These are phyloP conservation scores for Stratiomys singularior DNA, from an alignment of 2,888 invertebrate species.

Conservation along the genomic window DNA sequence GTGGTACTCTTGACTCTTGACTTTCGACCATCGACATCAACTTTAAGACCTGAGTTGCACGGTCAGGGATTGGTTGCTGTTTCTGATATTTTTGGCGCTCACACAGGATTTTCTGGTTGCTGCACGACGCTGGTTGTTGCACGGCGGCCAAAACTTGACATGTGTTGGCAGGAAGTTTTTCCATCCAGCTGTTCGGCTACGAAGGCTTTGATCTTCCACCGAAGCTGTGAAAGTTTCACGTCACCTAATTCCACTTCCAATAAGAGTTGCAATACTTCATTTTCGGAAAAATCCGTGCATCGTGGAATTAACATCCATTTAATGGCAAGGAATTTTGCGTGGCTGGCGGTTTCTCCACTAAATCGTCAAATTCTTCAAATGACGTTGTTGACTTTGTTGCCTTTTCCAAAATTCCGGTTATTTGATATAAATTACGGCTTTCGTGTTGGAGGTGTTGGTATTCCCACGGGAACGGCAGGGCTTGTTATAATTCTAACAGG, in stretches of 20 bases:
- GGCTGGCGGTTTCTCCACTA: neutral
- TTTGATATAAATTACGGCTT: neutral
- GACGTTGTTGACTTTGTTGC: neutral
- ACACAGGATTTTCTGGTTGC: neutral
- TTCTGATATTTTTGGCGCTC: neutral
- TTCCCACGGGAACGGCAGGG: too few species aligned
- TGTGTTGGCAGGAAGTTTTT: neutral
- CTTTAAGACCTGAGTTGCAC: neutral
- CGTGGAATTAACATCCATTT: neutral
- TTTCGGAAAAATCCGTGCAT: neutral
- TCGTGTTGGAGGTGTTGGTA: neutral
- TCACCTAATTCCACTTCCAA: neutral
- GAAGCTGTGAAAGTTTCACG: constrained; percentile 6
- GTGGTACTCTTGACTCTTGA: neutral
- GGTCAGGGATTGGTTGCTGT: neutral
- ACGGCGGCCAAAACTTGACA: neutral
- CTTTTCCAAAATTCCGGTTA: constrained; percentile 15
- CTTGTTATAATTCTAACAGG: too few species aligned
- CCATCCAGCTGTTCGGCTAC: constrained; percentile 5
- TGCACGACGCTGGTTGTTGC: neutral
- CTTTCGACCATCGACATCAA: neutral
- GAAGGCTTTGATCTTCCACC: neutral
- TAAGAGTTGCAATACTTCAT: neutral
- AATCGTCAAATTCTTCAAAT: neutral
- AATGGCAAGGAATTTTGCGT: neutral